Conservation (phyloP, 37 sponge, comb jelly and placozoan species). For the Halichondria panicea region DNA sequence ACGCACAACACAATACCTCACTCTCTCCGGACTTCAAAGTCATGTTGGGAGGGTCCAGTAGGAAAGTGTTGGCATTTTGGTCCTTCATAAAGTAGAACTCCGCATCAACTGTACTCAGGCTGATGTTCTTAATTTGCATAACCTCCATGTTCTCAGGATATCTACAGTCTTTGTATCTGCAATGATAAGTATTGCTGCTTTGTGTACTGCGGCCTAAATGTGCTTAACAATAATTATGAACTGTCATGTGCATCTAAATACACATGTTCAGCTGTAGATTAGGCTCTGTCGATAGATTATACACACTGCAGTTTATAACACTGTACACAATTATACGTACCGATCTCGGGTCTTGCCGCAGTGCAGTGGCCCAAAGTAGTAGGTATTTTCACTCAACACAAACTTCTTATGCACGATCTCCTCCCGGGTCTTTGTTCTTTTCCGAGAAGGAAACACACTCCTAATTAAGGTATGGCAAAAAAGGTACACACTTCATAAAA, state of each 20-base stretch:
- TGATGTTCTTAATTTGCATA: slow-evolving; percentile 80
- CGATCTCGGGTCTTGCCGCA: slow-evolving; percentile 87
- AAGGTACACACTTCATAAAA: too few relatives aligned
- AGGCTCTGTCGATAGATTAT: too few relatives aligned
- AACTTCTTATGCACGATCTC: slow-evolving; percentile 94
- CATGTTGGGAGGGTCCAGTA: slow-evolving; percentile 88
- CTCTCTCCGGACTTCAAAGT: slow-evolving; percentile 78
- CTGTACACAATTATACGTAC: slow-evolving; percentile 2
- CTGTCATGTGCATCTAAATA: too few relatives aligned
- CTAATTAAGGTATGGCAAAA: slow-evolving; percentile 19
- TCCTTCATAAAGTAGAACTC: slow-evolving; percentile 88
- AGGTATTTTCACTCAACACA: slow-evolving; percentile 62
- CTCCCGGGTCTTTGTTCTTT: slow-evolving; percentile 47
- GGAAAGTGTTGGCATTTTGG: slow-evolving; percentile 81
- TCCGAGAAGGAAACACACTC: slow-evolving; percentile 81
- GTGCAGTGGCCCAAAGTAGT: slow-evolving; percentile 93
- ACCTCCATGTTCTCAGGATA: slow-evolving; percentile 95
- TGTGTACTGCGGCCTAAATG: too few relatives aligned
- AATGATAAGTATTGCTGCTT: too few relatives aligned
- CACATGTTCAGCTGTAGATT: too few relatives aligned
- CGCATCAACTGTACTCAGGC: slow-evolving; percentile 62
- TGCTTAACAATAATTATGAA: too few relatives aligned
- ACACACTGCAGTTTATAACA: neutral
- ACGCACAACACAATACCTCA: slow-evolving; percentile 41
- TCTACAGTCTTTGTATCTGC: slow-evolving; percentile 77